Conservation (phyloP, 2,113 vertebrate species). For the Cheilinus undulatus region DNA sequence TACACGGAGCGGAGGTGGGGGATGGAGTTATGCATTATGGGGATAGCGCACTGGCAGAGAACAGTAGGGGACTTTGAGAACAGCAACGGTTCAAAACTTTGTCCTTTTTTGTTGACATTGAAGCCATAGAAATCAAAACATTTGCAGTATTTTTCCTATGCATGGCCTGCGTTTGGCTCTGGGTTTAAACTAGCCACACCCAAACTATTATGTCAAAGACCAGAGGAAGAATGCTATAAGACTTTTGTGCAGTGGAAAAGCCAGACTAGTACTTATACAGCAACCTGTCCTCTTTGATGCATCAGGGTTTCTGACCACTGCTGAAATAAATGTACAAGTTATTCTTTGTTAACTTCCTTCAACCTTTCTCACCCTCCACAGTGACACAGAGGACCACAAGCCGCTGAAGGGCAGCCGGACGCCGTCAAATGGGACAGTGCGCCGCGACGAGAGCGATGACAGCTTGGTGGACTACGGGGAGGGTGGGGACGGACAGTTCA, state of each 20-base stretch:
- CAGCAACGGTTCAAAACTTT: too few relatives aligned
- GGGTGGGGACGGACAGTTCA: constrained; percentile 97
- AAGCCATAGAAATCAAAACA: too few relatives aligned
- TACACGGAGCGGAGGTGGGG: too few relatives aligned
- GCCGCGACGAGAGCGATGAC: constrained; percentile 96
- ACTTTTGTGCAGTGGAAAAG: constrained; percentile 68
- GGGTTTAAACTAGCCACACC: too few relatives aligned
- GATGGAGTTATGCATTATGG: too few relatives aligned
- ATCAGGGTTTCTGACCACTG: constrained; percentile 53
- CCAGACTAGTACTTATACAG: constrained; percentile 26
- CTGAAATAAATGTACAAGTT: background rate
- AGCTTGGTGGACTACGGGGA: constrained; percentile 99
- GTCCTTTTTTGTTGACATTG: too few relatives aligned
- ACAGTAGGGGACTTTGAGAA: too few relatives aligned
- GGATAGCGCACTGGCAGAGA: too few relatives aligned
- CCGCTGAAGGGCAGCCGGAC: constrained; percentile 96
- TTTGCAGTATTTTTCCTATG: too few relatives aligned
- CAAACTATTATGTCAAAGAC: too few relatives aligned
- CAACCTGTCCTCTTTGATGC: constrained; percentile 19
- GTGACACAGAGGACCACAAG: constrained; percentile 97
- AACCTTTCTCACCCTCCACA: constrained; percentile 59
- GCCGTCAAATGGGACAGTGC: constrained; percentile 96
- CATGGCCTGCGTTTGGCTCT: too few relatives aligned
- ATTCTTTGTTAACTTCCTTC: background rate
- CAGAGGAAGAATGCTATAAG: background rate